These are phyloP conservation scores for Puma concolor DNA, from an alignment of 2,113 vertebrate genomes.

Conservation along the genomic window DNA sequence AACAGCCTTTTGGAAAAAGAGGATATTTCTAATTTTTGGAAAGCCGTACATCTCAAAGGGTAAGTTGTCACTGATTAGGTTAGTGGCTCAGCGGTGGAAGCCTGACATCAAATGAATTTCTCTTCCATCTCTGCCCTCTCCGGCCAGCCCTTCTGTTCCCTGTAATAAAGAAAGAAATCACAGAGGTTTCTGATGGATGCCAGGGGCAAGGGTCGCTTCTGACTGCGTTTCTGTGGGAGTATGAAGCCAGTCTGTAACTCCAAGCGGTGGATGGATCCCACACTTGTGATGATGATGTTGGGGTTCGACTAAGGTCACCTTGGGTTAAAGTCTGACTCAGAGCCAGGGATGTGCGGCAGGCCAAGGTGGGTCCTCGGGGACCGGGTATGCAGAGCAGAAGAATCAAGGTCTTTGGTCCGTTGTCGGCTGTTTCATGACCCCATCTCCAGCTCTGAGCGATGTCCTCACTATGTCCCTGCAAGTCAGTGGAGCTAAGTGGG, in stretches of 20 bases:
- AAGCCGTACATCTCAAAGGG: slow-evolving; percentile 80
- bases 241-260: slow-evolving; percentile 42
- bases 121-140: slow-evolving; percentile 23
- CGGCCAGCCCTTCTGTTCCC: not conserved
- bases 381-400: not conserved
- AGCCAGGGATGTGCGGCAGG: not conserved
- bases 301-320: not conserved
- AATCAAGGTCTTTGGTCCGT: not conserved
- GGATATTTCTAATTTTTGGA: slow-evolving; percentile 85
- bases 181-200: slow-evolving; percentile 60
- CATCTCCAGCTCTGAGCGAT: not conserved
- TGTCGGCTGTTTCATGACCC: not conserved
- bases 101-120: slow-evolving; percentile 69
- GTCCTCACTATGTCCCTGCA: not conserved
- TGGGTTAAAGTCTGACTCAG: not conserved
- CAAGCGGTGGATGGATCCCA: not conserved
- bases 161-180: slow-evolving; percentile 70
- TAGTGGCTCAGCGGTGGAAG: slow-evolving; percentile 77
- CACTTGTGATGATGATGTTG: not conserved
- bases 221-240: slow-evolving; percentile 57
- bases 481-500: not conserved
- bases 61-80: slow-evolving; percentile 78
- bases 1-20: slow-evolving; percentile 80
- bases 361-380: not conserved
- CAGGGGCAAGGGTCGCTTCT: slow-evolving; percentile 44